Conservation (phyloP, 2,797 vertebrate genomes). For the Yasuhikotakia modesta region DNA sequence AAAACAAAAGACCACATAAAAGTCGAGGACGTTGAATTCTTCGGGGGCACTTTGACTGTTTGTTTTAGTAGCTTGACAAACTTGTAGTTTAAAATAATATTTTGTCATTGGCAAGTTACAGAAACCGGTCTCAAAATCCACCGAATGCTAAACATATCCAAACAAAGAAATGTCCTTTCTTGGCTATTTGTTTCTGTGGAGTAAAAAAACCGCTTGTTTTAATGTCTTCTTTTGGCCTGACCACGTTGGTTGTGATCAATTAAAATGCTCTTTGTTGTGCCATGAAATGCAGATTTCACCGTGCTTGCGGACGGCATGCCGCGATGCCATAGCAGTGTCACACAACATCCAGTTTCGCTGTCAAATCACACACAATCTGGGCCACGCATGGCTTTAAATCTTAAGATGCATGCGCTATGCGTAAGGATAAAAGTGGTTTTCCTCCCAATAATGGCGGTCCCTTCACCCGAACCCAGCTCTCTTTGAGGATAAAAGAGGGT, state of each 20-base stretch:
- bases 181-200: slow-evolving; percentile 49
- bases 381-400: slow-evolving; percentile 51
- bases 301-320: slow-evolving; percentile 63
- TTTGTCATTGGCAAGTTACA: slow-evolving; percentile 25
- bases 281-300: slow-evolving; percentile 71
- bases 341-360: slow-evolving; percentile 56
- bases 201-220: slow-evolving; percentile 49
- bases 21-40: slow-evolving; percentile 14
- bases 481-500: slow-evolving; percentile 74
- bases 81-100: slow-evolving; percentile 13
- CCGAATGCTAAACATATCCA: slow-evolving; percentile 35
- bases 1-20: slow-evolving; percentile 30
- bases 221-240: slow-evolving; percentile 67
- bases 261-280: slow-evolving; percentile 83
- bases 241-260: slow-evolving; percentile 78
- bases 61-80: slow-evolving; percentile 16
- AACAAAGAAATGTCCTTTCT: slow-evolving; percentile 38
- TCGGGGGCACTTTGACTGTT: background rate
- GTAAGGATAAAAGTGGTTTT: slow-evolving; percentile 68
- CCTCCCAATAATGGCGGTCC: slow-evolving; percentile 83
- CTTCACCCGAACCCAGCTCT: slow-evolving; percentile 74
- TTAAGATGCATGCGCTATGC: slow-evolving; percentile 10
- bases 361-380: slow-evolving; percentile 52
- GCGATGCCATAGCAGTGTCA: slow-evolving; percentile 60
- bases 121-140: slow-evolving; percentile 37